phyloP scores from a whole-genome alignment of 2,888 invertebrate species.

The Tuberolachnus salignus region DNA sequence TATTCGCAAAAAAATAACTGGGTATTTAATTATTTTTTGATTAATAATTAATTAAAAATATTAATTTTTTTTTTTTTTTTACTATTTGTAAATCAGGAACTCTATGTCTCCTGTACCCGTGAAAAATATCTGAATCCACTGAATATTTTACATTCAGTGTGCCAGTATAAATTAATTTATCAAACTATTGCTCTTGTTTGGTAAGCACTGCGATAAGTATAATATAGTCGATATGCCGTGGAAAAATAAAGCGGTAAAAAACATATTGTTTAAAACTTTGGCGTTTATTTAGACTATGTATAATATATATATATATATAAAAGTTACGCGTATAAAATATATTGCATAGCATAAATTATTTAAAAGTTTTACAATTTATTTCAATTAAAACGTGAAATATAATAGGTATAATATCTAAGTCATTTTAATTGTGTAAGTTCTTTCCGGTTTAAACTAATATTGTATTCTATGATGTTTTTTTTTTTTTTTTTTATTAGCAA shows the following conservation, averaged over 20 bases:
- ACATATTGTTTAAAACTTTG: neutral
- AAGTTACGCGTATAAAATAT: neutral
- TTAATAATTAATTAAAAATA: too few species aligned
- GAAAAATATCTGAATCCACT: too few species aligned
- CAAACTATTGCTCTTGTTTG: too few species aligned
- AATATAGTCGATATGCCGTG: too few species aligned
- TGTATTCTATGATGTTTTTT: neutral
- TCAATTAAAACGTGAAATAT: neutral
- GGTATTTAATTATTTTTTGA: too few species aligned
- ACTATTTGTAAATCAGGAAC: too few species aligned
- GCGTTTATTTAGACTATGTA: neutral
- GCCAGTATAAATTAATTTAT: too few species aligned
- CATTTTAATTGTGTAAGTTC: neutral
- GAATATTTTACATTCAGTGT: too few species aligned
- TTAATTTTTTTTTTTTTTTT: too few species aligned
- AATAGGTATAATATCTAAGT: neutral
- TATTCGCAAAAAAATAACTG: too few species aligned
- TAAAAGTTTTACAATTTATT: constrained; percentile 10
- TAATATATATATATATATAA: neutral
- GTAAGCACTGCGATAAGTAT: too few species aligned
- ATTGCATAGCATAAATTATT: neutral
- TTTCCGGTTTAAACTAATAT: neutral
- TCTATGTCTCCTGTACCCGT: too few species aligned
- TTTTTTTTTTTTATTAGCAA: neutral
- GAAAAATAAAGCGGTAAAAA: neutral